Conservation (phyloP, 2,888 invertebrate species). For the Agrotis segetum region DNA sequence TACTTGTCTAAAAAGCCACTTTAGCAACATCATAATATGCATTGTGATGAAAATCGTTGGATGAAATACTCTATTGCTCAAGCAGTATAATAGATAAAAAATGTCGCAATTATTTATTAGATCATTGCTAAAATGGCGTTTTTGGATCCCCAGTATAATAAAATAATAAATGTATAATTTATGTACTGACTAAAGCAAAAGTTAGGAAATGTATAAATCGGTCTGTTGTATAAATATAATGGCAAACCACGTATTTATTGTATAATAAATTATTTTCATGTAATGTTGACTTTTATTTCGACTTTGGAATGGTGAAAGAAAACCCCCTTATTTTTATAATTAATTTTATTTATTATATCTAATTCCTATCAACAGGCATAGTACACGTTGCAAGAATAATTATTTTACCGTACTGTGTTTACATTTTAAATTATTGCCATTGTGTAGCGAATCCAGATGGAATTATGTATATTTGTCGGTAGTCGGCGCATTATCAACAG, state of each 20-base stretch:
- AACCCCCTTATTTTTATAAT: slow-evolving; percentile 79
- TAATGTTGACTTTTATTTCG: slow-evolving; percentile 52
- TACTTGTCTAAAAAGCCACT: background rate
- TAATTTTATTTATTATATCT: slow-evolving; percentile 90
- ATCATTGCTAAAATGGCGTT: no score
- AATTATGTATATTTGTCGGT: slow-evolving; percentile 48
- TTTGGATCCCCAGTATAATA: slow-evolving; percentile 13
- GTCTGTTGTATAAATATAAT: slow-evolving; percentile 31
- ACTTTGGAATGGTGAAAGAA: slow-evolving; percentile 64
- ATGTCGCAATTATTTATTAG: no score
- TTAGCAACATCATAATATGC: no score
- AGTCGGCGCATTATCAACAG: slow-evolving; percentile 68
- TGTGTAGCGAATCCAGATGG: slow-evolving; percentile 65
- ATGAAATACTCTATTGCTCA: no score
- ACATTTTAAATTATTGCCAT: slow-evolving; percentile 72
- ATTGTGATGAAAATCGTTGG: no score
- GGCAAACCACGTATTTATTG: slow-evolving; percentile 39
- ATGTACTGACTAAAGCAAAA: slow-evolving; percentile 5
- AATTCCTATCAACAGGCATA: slow-evolving; percentile 89
- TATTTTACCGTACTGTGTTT: slow-evolving; percentile 80
- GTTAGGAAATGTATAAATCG: slow-evolving; percentile 9
- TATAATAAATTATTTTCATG: slow-evolving; percentile 64
- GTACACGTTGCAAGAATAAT: slow-evolving; percentile 89
- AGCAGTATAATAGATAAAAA: no score
- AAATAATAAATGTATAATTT: slow-evolving; percentile 22